A percentile compares a stretch with the other conserved stretches of the same genome.
Conservation (phyloP, 2,797 vertebrate species). For the Acrossocheilus wenchowensis region DNA sequence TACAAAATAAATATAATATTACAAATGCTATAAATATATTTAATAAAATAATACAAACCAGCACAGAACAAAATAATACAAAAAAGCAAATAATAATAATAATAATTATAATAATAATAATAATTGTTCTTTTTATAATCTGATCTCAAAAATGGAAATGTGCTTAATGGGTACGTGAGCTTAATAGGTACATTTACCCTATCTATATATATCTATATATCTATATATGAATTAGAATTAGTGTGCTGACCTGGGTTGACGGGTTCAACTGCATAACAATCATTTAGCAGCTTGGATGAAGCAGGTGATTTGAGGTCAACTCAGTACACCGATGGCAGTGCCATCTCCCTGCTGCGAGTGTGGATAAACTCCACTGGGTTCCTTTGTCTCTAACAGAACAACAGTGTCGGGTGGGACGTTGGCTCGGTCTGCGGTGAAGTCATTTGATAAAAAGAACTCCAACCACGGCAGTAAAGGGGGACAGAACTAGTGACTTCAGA, state of each 20-base stretch:
- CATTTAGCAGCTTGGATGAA: not conserved
- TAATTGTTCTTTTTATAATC: no score
- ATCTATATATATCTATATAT: no score
- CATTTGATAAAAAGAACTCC: conserved; percentile 28
- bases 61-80: no score
- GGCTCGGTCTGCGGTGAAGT: conserved; percentile 28
- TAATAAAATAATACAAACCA: no score
- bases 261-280: no score
- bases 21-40: no score
- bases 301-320: conserved; percentile 13
- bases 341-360: not conserved
- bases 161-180: no score
- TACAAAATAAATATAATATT: not conserved
- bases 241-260: not conserved
- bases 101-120: no score
- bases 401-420: not conserved
- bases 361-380: conserved; percentile 27
- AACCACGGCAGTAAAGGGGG: not conserved
- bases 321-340: not conserved
- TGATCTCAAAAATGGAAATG: no score
- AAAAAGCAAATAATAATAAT: no score
- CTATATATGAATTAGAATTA: no score
- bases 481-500: conserved; percentile 21
- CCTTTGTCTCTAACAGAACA: conserved; percentile 40
- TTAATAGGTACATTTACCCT: no score